These are phyloP conservation scores for Caenorhabditis inopinata DNA, from an alignment of 1,140 invertebrate species.

Conservation along the genomic window DNA sequence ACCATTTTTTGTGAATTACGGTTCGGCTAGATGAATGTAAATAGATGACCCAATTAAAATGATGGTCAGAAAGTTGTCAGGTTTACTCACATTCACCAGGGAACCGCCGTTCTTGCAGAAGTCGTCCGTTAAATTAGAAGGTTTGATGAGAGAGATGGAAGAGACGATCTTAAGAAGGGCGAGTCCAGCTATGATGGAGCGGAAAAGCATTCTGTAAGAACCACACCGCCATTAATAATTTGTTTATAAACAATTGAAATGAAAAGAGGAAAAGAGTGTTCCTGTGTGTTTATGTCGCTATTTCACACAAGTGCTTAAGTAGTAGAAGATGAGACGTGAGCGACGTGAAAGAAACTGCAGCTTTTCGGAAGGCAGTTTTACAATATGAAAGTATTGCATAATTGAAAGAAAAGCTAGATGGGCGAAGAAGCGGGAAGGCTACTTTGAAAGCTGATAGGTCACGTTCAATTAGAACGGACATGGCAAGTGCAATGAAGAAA, in stretches of 20 bases:
- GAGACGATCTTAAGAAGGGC: background rate
- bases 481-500: background rate
- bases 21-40: background rate
- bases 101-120: constrained; percentile 26
- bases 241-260: constrained; percentile 30
- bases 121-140: constrained; percentile 15
- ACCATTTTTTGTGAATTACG: constrained; percentile 20
- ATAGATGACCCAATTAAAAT: background rate
- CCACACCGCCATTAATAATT: background rate
- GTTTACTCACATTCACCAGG: constrained; percentile 26
- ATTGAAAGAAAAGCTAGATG: background rate
- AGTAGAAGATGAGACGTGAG: background rate
- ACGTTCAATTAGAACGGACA: constrained; percentile 14
- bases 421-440: constrained; percentile 2
- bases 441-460: constrained; percentile 28
- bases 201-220: constrained; percentile 26
- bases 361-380: constrained; percentile 22
- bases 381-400: constrained; percentile 21
- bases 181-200: background rate
- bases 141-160: constrained; percentile 1
- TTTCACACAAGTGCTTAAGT: constrained; percentile 26
- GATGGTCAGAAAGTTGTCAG: background rate
- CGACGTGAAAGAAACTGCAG: background rate
- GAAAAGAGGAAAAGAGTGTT: background rate
- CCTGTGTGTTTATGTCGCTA: constrained; percentile 3